Conservation (phyloP, 2,888 invertebrate genomes). For the Cabera pusaria region DNA sequence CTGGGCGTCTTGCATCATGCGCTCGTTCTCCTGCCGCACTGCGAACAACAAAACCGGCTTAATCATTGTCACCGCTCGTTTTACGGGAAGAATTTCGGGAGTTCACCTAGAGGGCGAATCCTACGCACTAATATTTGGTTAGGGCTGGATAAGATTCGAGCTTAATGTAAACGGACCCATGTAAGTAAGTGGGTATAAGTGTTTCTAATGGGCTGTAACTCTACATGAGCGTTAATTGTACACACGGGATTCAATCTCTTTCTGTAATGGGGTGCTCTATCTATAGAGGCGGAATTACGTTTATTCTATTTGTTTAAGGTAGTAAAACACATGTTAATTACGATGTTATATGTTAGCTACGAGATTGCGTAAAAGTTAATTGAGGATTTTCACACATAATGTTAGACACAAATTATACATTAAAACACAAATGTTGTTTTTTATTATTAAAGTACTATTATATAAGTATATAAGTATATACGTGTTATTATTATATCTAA, state of each 20-base stretch:
- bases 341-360: constrained; percentile 32
- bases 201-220: constrained; percentile 17
- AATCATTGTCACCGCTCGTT: constrained; percentile 46
- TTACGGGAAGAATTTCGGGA: constrained; percentile 37
- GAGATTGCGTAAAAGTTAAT: constrained; percentile 35
- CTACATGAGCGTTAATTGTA: constrained; percentile 20
- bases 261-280: constrained; percentile 14
- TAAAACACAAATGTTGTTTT: no score
- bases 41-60: constrained; percentile 76
- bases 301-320: constrained; percentile 21
- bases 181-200: constrained; percentile 12
- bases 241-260: constrained; percentile 23
- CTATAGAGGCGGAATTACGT: constrained; percentile 23
- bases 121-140: constrained; percentile 23
- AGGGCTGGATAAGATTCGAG: constrained; percentile 14
- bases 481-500: no score
- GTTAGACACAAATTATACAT: no score
- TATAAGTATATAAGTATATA: no score
- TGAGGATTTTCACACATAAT: constrained; percentile 13
- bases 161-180: constrained; percentile 16
- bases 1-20: constrained; percentile 90
- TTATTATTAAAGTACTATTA: no score
- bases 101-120: constrained; percentile 15
- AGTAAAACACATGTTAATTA: constrained; percentile 35
- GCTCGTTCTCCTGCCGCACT: constrained; percentile 96